Base-by-base conservation (phyloP, 2,113 vertebrate species). In the Hepsetus odoe region DNA sequence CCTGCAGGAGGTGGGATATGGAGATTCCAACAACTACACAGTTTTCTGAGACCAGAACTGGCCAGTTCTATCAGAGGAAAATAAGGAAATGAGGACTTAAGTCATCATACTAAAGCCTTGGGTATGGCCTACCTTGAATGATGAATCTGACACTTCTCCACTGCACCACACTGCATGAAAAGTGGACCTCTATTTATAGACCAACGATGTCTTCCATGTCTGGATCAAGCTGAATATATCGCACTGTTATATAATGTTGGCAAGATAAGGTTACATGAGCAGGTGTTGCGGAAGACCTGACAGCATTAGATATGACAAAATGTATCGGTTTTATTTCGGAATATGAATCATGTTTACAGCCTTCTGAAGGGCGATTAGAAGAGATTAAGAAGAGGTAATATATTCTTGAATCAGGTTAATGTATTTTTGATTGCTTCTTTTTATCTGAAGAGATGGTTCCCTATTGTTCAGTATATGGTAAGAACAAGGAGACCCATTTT, bases 1-100 rank as follows among this genome's bases (percentile, higher is more conserved):
- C 75, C 86, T 93, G 83, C 84, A 89, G 77, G 90, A 93, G 38
- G 92, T 91, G 0, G 93, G 92, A 74, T 93, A 91, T 2, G 89
- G 86, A 70, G 89, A 92, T 1, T 40, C 73, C 10, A 90, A 88
- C 86, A 90, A 72, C 85, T 93, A 94, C 88, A 93, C 91, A 0
- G 78, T 94, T 79, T 91, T 93, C 85, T 94, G 80, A 92, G 20
- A 18, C 61, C 35, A 22, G 61, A 38, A 35, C 18, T 4, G 10
- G 0, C 13, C 61, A n/a, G 2, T 65, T n/a, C 8, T 12, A 38
- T 18, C 20, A 65, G 20, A 8, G 1, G 32, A 62, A 13, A 61
- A 18, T 61, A 32, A 61, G 26, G 18, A 30, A 59, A 26, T 13
- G 1, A 4, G 22, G 53, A 58, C 2, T 58, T 51, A 51, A 18